A percentile compares a stretch with the other conserved stretches of the same genome.
Conservation (phyloP, 2,888 invertebrate species). For the Azorinus chamasolen region DNA sequence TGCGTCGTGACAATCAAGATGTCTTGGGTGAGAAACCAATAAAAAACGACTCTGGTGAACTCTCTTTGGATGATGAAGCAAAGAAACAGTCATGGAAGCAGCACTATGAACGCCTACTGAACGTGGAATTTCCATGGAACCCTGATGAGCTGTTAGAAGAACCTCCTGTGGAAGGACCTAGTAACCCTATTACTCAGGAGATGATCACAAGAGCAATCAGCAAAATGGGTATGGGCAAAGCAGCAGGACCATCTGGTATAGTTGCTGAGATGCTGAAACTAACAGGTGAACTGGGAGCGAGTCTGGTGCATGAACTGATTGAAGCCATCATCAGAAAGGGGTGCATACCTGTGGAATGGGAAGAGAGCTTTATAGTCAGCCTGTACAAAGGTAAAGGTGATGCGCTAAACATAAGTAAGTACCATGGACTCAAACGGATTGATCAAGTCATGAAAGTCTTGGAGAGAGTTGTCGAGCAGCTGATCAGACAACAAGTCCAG, state of each 20-base stretch:
- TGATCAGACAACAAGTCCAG: too few relatives aligned
- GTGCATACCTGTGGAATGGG: too few relatives aligned
- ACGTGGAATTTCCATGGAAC: conserved; percentile 1
- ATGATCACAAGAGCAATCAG: conserved; percentile 1
- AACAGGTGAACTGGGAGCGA: too few relatives aligned
- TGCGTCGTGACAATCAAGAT: neutral
- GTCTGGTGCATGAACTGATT: too few relatives aligned
- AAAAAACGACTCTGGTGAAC: conserved; percentile 1
- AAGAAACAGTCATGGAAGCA: conserved; percentile 1
- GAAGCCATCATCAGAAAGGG: too few relatives aligned
- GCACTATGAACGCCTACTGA: neutral
- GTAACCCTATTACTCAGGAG: neutral
- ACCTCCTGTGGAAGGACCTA: too few relatives aligned
- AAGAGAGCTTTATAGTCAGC: too few relatives aligned
- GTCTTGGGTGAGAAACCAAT: neutral
- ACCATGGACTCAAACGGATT: neutral
- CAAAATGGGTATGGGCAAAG: neutral
- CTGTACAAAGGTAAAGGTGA: too few relatives aligned
- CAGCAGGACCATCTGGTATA: too few relatives aligned
- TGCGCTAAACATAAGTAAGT: too few relatives aligned
- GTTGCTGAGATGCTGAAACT: neutral
- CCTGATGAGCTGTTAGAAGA: conserved; percentile 1
- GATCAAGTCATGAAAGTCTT: too few relatives aligned
- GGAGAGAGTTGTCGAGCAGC: too few relatives aligned
- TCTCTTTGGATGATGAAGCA: neutral